Evolutionary conservation across 2,888 invertebrate species (phyloP).

Genomic region (Pheosia gnoma): DNA sequence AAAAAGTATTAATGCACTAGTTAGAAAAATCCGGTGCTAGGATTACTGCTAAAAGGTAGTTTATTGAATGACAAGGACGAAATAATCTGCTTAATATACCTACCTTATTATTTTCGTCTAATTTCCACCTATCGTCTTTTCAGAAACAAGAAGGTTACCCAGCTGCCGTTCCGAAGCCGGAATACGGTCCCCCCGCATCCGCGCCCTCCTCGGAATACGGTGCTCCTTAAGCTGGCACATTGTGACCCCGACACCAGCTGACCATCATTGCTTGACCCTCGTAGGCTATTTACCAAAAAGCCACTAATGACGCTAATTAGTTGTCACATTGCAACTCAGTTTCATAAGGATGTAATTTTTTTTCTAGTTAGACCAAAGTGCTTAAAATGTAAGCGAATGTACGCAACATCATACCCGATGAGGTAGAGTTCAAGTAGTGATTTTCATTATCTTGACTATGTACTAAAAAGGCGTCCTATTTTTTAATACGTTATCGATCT

Average conservation of each 20-base stretch:
- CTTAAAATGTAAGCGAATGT: conserved; percentile 6
- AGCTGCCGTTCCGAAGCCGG: conserved; percentile 67
- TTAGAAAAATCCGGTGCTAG: too few species aligned
- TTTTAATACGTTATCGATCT: too few species aligned
- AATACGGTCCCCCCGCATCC: conserved; percentile 79
- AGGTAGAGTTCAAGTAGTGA: too few species aligned
- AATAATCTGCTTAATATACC: not conserved
- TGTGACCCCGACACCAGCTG: conserved; percentile 44
- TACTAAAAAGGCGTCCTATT: too few species aligned
- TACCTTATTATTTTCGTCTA: not conserved
- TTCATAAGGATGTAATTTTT: conserved; percentile 16
- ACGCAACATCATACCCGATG: too few species aligned
- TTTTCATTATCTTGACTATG: too few species aligned
- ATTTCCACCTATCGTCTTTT: conserved; percentile 33
- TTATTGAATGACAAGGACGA: too few species aligned
- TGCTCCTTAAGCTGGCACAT: conserved; percentile 74
- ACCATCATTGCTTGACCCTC: conserved; percentile 43
- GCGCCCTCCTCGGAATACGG: conserved; percentile 85
- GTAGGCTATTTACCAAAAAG: conserved; percentile 33
- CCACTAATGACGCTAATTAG: conserved; percentile 20
- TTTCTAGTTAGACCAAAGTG: conserved; percentile 35
- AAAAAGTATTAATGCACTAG: too few species aligned
- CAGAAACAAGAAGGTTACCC: conserved; percentile 86
- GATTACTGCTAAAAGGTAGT: too few species aligned
- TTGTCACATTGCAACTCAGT: conserved; percentile 13